Evolutionary conservation across 92 coral and sea anemone species (phyloP).

Genomic region (Plumapathes pennacea): DNA sequence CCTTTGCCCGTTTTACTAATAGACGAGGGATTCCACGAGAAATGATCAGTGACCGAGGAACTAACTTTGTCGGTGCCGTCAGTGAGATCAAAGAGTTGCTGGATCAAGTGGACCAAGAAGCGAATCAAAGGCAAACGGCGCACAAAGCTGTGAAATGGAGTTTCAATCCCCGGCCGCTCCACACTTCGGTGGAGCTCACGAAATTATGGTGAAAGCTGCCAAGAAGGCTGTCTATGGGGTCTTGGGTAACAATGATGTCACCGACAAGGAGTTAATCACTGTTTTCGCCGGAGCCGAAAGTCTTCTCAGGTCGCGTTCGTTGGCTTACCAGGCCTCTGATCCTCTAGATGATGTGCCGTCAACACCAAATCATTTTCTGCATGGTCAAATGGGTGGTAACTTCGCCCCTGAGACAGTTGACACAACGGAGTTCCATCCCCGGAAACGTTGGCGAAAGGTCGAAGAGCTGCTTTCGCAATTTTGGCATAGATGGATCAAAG

Average conservation of each 20-base stretch:
- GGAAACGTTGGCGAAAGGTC: slow-evolving; percentile 51
- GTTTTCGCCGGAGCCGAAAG: slow-evolving; percentile 41
- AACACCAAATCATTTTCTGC: slow-evolving; percentile 44
- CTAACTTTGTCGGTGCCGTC: slow-evolving; percentile 50
- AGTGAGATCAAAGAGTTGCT: slow-evolving; percentile 38
- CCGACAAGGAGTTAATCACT: slow-evolving; percentile 58
- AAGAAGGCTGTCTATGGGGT: slow-evolving; percentile 24
- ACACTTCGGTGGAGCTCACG: slow-evolving; percentile 54
- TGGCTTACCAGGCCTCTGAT: slow-evolving; percentile 43
- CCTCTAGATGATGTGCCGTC: slow-evolving; percentile 30
- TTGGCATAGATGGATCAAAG: slow-evolving; percentile 61
- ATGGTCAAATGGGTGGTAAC: slow-evolving; percentile 48
- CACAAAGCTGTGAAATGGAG: slow-evolving; percentile 35
- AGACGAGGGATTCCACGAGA: slow-evolving; percentile 51
- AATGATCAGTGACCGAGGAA: slow-evolving; percentile 44
- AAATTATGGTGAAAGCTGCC: slow-evolving; percentile 40
- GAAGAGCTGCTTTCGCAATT: slow-evolving; percentile 40
- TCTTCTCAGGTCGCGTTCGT: slow-evolving; percentile 21
- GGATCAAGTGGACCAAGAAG: slow-evolving; percentile 43
- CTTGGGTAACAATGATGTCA: slow-evolving; percentile 19
- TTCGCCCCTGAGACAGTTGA: slow-evolving; percentile 62
- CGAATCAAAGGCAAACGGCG: slow-evolving; percentile 40
- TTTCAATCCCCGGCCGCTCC: slow-evolving; percentile 50
- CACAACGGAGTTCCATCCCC: slow-evolving; percentile 30
- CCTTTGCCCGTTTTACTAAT: slow-evolving; percentile 47